Base-by-base conservation (phyloP, 2,888 invertebrate species). In the Amphipoea oculea region DNA sequence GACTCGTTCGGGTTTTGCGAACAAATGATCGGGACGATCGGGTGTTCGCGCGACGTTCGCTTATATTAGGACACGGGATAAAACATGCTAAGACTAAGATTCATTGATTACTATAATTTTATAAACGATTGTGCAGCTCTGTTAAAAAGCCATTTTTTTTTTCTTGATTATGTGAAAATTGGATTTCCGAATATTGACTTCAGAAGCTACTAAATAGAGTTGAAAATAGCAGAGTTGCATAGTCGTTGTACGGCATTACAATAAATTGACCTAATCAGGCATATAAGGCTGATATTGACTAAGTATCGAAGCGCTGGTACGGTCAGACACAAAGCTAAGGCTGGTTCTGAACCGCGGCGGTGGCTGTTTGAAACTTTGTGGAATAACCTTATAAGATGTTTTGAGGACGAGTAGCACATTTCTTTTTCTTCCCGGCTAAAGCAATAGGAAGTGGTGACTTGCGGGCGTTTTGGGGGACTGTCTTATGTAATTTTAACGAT, bases 261-360 rank as follows among this genome's bases (percentile, higher is more conserved):
- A 57, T 62, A n/a, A n/a, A 17, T 73, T 78, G 66, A 60, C n/a
- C 45, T 77, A 81, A 54, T 70, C 29, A 73, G 83, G 86, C 86
- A 76, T 73, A 73, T 73, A 82, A 78, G 76, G 86, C 86, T 81
- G 45, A 63, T 73, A 81, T 51, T 78, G 4, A 74, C 73, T 86
- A 88, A 80, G 65, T 82, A 80, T 74, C 70, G 60, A 86, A 82
- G 88, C 87, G 73, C 70, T 54, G 45, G n/a, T 17, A 67, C 81
- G 62, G 74, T 76, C 86, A 82, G 77, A 65, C 7, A 51, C 48
- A 40, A 87, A 84, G 87, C 84, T 76, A 84, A 71, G 78, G 81
- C 81, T 76, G 62, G 54, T 51, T 63, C 78, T 81, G 76, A 76
- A 51, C 85, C 74, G 78, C 75, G 62, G 81, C 66, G 20, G 40